A percentile compares a stretch with the other conserved stretches of the same genome.
These are phyloP conservation scores for Eugnorisma glareosa DNA, from an alignment of 2,888 invertebrate species.

Conservation along the genomic window DNA sequence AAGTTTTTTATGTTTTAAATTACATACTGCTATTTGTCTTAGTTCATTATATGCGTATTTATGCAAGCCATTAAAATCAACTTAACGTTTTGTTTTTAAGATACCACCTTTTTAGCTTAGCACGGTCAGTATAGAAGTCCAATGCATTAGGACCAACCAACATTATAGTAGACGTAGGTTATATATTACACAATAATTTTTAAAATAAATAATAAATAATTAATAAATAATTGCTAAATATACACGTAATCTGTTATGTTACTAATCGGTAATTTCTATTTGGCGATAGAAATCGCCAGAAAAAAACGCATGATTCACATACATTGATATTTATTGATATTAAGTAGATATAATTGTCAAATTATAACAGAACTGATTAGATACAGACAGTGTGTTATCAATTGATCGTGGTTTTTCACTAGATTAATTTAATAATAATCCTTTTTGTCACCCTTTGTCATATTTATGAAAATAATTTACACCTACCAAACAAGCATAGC, in stretches of 20 bases:
- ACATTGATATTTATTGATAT: not conserved
- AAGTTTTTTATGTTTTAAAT: too few species aligned
- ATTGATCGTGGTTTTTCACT: not conserved
- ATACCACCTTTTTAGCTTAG: too few species aligned
- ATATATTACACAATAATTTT: not conserved
- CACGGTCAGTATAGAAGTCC: too few species aligned
- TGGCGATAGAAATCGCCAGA: not conserved
- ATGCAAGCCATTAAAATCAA: too few species aligned
- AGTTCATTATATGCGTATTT: too few species aligned
- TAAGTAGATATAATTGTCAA: not conserved
- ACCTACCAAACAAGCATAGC: not conserved
- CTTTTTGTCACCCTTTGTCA: not conserved
- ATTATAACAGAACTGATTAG: conserved; percentile 4
- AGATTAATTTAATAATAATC: conserved; percentile 7
- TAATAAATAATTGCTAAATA: too few species aligned
- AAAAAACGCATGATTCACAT: conserved; percentile 12
- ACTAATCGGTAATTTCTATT: not conserved
- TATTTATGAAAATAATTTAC: not conserved
- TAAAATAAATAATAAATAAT: too few species aligned
- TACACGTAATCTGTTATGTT: not conserved
- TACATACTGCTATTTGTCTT: too few species aligned
- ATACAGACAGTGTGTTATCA: conserved; percentile 9
- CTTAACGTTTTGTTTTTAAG: too few species aligned
- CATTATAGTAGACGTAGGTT: not conserved
- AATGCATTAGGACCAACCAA: not conserved